Percentiles rank a stretch among this genome's conserved stretches.
phyloP scores from a whole-genome alignment of 2,797 vertebrate genomes.

The Uromys caudimaculatus region DNA sequence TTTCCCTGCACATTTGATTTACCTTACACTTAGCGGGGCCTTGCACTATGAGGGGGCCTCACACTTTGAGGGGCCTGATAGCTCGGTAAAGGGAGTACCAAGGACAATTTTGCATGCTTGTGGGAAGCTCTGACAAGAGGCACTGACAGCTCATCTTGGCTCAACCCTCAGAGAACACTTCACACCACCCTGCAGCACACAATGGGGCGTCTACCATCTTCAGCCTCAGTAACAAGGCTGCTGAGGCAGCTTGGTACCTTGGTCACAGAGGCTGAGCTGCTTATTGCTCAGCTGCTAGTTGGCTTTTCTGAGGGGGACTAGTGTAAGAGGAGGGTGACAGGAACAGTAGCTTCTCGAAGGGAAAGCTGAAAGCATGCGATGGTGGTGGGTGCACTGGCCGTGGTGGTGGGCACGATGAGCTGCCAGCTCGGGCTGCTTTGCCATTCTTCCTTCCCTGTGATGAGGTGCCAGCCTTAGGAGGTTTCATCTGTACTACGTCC shows the following conservation, averaged over 20 bases:
- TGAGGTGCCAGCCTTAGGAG: not conserved
- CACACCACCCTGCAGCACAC: rapidly evolving
- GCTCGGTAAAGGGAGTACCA: not conserved
- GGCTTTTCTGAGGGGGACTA: not conserved
- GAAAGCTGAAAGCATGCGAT: not conserved
- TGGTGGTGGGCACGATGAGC: not conserved
- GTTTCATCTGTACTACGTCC: rapidly evolving
- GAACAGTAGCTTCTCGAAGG: rapidly evolving
- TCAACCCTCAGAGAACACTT: not conserved
- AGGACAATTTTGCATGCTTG: not conserved
- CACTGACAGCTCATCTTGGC: not conserved
- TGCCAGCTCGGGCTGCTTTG: rapidly evolving
- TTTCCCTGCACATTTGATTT: not conserved
- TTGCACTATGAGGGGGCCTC: not conserved
- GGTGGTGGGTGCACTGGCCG: not conserved
- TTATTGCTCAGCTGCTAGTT: not conserved
- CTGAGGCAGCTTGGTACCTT: not conserved
- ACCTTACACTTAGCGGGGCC: not conserved
- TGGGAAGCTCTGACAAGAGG: not conserved
- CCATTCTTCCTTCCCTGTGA: rapidly evolving
- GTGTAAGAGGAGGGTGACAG: not conserved
- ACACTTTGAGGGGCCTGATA: not conserved
- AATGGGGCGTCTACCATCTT: rapidly evolving
- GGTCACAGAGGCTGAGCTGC: not conserved
- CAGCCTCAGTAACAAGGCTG: not conserved